Base-by-base conservation (phyloP, 2,888 invertebrate species). In the Parthenolecanium corni region DNA sequence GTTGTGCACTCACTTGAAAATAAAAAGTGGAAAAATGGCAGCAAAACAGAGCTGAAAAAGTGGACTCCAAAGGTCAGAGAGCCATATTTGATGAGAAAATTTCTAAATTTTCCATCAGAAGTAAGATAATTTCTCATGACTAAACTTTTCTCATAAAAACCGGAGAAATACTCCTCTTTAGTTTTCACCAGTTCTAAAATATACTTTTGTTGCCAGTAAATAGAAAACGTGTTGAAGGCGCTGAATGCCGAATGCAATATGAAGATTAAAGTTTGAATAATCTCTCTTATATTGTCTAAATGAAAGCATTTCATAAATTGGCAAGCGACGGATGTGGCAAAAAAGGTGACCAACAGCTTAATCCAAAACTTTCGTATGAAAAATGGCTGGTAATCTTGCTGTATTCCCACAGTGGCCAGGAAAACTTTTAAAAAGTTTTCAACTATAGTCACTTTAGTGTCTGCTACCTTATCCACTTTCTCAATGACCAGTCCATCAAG, bases 81-180 rank as follows among this genome's bases (percentile, higher is more conserved):
- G 36, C 63, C 63, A n/a, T 42, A 47, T 31, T 47, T 63, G 1
- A 46, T 46, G 1, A 63, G n/a, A 38, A 63, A 63, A n/a, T 46
- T 53, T 14, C 54, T 44, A 9, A 63, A 63, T 24, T 53, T 38
- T 36, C 53, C 53, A 21, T 63, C 63, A 36, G 63, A 42, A 16
- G 63, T 63, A 53, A 63, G 53, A 24, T 63, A 63, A 36, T 63
- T 63, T 25, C 53, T 44, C 63, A 63, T 53, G 3, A 63, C 63
- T 14, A 63, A 53, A 53, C 63, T 63, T 47, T 63, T 63, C n/a
- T 63, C 63, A 38, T 63, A 63, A 36, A 53, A 63, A 1, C 53
- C 52, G 6, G 53, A 52, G 36, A 63, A 63, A 36, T 63, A 53
- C 25, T 63, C 23, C 4, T 44, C 53, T 47, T 63, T 63, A 3